These are phyloP conservation scores for Percina caprodes DNA, from an alignment of 2,113 vertebrate species.

Conservation along the genomic window DNA sequence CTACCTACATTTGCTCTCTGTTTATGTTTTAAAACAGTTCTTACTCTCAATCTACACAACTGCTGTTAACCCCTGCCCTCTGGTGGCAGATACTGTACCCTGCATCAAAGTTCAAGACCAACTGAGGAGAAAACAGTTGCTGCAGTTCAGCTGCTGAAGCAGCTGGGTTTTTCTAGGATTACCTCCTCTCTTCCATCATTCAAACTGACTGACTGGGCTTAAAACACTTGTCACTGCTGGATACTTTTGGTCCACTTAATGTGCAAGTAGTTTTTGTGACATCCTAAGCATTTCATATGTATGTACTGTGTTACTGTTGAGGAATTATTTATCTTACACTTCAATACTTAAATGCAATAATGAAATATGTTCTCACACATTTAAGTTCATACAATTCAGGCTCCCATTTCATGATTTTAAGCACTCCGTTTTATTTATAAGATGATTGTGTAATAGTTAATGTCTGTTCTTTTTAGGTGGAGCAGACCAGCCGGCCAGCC, in stretches of 20 bases:
- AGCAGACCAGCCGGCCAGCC: conserved; percentile 89
- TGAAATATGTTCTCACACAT: background rate
- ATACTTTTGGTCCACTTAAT: conserved; percentile 8
- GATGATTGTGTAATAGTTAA: background rate
- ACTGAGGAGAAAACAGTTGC: background rate
- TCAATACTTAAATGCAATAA: background rate
- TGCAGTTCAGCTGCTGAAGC: conserved; percentile 38
- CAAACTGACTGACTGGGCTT: background rate
- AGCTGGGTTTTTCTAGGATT: conserved; percentile 25
- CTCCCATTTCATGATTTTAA: background rate
- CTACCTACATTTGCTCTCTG: background rate
- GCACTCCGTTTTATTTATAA: background rate
- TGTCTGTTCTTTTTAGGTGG: conserved; percentile 83
- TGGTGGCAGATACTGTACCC: conserved; percentile 36
- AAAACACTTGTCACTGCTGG: conserved; percentile 25
- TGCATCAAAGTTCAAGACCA: background rate
- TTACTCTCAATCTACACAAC: background rate
- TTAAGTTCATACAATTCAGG: too few species aligned
- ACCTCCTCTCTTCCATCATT: conserved; percentile 1
- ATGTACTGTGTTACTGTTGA: background rate
- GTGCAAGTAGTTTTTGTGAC: conserved; percentile 1
- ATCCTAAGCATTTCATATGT: conserved; percentile 2
- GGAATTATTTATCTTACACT: background rate
- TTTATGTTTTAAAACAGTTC: background rate
- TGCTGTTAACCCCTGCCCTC: conserved; percentile 57